Conservation (phyloP, 2,113 vertebrate genomes). For the Ictidomys tridecemlineatus region DNA sequence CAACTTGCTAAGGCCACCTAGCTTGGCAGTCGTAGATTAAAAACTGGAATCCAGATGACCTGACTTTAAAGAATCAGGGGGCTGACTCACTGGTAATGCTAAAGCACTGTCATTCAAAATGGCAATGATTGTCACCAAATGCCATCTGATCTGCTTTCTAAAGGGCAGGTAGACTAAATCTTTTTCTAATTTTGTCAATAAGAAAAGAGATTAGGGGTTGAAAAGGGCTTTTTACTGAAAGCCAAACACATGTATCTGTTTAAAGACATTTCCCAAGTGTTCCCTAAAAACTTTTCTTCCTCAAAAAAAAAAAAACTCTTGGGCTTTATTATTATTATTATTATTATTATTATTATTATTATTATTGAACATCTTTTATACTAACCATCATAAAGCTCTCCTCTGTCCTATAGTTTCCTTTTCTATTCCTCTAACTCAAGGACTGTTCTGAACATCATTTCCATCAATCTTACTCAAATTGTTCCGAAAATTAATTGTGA, state of each 20-base stretch:
- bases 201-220: constrained; percentile 3
- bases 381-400: background rate
- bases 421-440: background rate
- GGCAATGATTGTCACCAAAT: background rate
- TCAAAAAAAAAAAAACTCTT: background rate
- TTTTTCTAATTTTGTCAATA: background rate
- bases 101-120: background rate
- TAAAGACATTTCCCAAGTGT: background rate
- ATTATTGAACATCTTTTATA: background rate
- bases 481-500: background rate
- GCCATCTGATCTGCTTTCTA: background rate
- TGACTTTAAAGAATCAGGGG: background rate
- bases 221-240: background rate
- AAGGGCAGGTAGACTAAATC: background rate
- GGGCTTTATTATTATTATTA: background rate
- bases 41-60: background rate
- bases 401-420: background rate
- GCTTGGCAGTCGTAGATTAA: background rate
- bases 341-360: background rate
- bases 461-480: background rate
- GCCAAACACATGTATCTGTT: background rate
- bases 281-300: background rate
- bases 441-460: background rate
- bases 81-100: background rate
- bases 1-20: background rate